phyloP scores from a whole-genome alignment of 2,113 vertebrate genomes.

The Paramormyrops kingsleyae region DNA sequence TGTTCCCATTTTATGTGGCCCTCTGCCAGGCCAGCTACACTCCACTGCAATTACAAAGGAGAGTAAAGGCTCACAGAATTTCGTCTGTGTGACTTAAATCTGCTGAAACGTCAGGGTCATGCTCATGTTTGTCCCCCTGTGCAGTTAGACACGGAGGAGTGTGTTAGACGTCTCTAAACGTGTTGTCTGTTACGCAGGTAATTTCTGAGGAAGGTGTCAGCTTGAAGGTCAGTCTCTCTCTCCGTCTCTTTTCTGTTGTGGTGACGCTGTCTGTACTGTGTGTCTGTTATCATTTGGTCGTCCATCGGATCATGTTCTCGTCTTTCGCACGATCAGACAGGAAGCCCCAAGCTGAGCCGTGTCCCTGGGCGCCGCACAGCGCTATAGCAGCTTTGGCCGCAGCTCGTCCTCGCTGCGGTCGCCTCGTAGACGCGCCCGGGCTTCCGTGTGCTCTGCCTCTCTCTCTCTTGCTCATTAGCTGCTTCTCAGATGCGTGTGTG shows the following conservation, averaged over 20 bases:
- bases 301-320: not conserved
- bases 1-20: not conserved
- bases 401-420: not conserved
- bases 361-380: not conserved
- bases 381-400: not conserved
- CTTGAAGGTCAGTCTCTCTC: slow-evolving; percentile 71
- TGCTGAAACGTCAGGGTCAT: not conserved
- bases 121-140: slow-evolving; percentile 16
- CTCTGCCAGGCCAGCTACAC: not conserved
- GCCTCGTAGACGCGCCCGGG: not conserved
- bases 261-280: slow-evolving; percentile 25
- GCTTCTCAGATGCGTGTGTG: not conserved
- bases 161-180: slow-evolving; percentile 55
- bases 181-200: slow-evolving; percentile 73
- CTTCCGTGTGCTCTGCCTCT: not conserved
- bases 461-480: not conserved
- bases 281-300: not conserved
- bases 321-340: not conserved
- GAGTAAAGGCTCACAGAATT: not conserved
- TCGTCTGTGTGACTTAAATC: not conserved
- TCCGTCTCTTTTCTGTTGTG: slow-evolving; percentile 17
- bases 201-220: slow-evolving; percentile 76
- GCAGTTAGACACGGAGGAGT: slow-evolving; percentile 39
- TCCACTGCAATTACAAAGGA: not conserved
- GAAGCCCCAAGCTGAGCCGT: not conserved